phyloP scores from a whole-genome alignment of 2,113 vertebrate species.

The Perca schrenkii region DNA sequence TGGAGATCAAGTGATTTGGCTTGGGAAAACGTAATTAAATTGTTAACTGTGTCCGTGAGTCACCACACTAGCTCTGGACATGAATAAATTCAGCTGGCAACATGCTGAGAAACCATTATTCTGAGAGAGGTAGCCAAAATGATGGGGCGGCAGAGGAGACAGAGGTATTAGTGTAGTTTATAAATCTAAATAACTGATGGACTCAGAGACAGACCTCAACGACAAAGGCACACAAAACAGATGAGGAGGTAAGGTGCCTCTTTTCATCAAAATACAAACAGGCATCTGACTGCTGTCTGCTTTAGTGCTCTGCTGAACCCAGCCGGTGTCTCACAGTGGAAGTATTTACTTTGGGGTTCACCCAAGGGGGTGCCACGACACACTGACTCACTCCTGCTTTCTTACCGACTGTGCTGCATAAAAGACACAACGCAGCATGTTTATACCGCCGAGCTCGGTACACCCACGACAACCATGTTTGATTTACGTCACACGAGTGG shows the following conservation, averaged over 20 bases:
- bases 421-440: constrained; percentile 36
- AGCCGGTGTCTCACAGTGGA: constrained; percentile 5
- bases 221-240: neutral
- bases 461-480: constrained; percentile 17
- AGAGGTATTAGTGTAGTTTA: neutral
- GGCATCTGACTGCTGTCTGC: constrained; percentile 8
- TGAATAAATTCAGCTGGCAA: constrained; percentile 51
- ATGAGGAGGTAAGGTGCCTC: neutral
- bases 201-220: neutral
- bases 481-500: constrained; percentile 22
- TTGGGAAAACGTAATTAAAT: constrained; percentile 40
- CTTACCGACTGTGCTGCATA: neutral
- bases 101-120: constrained; percentile 43
- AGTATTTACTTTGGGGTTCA: constrained; percentile 41
- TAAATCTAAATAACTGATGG: constrained; percentile 17
- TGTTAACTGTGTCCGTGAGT: constrained; percentile 46
- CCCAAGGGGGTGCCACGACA: constrained; percentile 16
- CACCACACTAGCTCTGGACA: constrained; percentile 29
- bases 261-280: constrained; percentile 17
- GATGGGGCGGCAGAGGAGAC: neutral
- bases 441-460: constrained; percentile 7
- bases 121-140: constrained; percentile 19
- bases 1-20: constrained; percentile 53
- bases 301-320: constrained; percentile 23
- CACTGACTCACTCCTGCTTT: constrained; percentile 42